These are phyloP conservation scores for Meloidogyne hapla DNA, from an alignment of 1,140 invertebrate genomes.

Conservation along the genomic window DNA sequence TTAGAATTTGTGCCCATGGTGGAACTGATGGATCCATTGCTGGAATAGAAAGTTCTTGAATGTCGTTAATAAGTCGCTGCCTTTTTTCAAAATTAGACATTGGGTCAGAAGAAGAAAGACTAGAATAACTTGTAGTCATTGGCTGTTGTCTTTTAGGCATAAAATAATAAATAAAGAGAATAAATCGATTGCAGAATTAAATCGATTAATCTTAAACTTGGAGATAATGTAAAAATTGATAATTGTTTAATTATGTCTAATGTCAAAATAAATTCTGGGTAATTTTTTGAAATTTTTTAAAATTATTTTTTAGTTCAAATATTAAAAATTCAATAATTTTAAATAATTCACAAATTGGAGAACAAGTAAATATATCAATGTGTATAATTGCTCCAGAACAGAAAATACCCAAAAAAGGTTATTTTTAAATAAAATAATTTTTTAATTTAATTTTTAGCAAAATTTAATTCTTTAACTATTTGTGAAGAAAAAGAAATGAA, in stretches of 20 bases:
- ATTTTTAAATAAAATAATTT: not conserved
- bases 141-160: too few relatives aligned
- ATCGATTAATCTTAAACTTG: too few relatives aligned
- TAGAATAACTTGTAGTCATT: too few relatives aligned
- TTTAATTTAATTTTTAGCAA: not conserved
- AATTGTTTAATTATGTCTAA: not conserved
- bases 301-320: not conserved
- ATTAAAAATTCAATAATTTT: conserved; percentile 16
- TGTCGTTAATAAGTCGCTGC: too few relatives aligned
- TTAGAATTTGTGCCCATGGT: too few relatives aligned
- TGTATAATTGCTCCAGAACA: not conserved
- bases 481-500: not conserved
- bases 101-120: too few relatives aligned
- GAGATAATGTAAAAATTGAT: too few relatives aligned
- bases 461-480: not conserved
- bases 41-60: too few relatives aligned
- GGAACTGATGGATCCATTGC: too few relatives aligned
- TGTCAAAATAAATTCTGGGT: not conserved
- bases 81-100: too few relatives aligned
- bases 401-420: not conserved
- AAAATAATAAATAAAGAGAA: too few relatives aligned
- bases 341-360: conserved; percentile 4
- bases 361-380: not conserved
- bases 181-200: too few relatives aligned
- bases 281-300: not conserved